phyloP scores from a whole-genome alignment of 92 coral and sea anemone genomes.

The Bergia sp. region DNA sequence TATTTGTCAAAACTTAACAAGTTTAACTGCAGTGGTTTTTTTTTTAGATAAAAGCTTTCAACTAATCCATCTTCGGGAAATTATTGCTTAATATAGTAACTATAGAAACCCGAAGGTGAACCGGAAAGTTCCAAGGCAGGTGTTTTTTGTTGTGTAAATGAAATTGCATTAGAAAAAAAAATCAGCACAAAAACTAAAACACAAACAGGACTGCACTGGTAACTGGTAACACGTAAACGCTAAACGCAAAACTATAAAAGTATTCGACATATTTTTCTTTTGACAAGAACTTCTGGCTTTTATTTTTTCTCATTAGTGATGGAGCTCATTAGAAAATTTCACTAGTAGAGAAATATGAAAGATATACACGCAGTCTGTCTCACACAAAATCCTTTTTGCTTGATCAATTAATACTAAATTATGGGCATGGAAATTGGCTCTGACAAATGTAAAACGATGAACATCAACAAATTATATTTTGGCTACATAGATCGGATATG shows the following conservation, averaged over 20 bases:
- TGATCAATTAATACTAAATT: constrained; percentile 12
- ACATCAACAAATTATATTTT: background rate
- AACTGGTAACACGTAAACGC: background rate
- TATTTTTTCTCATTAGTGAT: background rate
- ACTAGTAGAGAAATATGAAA: background rate
- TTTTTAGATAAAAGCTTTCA: background rate
- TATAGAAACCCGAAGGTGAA: constrained; percentile 1
- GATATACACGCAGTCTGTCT: background rate
- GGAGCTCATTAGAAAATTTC: background rate
- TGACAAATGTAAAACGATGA: background rate
- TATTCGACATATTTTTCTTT: no score
- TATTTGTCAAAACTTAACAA: no score
- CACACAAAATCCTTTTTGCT: background rate
- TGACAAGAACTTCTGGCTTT: background rate
- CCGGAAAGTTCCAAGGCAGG: constrained; percentile 16
- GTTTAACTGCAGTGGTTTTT: background rate
- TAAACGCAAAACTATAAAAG: background rate
- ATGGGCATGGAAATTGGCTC: background rate
- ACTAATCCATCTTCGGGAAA: background rate
- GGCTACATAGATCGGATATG: constrained; percentile 7
- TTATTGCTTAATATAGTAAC: background rate
- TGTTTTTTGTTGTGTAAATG: constrained; percentile 23
- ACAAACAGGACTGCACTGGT: background rate
- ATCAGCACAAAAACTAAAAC: background rate
- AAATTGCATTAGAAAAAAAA: background rate